Evolutionary conservation across 2,888 invertebrate genomes (phyloP).

Genomic region (Himalopsyche anomala): DNA sequence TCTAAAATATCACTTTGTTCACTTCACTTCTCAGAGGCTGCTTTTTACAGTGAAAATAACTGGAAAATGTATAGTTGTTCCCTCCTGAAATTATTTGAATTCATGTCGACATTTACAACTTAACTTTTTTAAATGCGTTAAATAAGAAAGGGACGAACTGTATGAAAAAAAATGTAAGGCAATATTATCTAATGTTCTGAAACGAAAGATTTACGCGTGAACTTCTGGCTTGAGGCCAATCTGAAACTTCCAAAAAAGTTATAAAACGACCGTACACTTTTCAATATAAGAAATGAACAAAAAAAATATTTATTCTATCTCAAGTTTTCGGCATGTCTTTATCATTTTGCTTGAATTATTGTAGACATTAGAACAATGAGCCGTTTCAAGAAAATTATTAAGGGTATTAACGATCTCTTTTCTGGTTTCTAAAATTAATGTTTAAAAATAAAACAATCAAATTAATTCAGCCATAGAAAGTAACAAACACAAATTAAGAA

Average conservation of each 20-base stretch:
- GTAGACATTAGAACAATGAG: background rate
- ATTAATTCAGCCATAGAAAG: too few relatives aligned
- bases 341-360: background rate
- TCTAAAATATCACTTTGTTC: too few relatives aligned
- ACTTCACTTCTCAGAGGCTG: too few relatives aligned
- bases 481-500: too few relatives aligned
- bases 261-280: background rate
- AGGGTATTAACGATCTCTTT: too few relatives aligned
- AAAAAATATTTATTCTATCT: background rate
- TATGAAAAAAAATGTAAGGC: constrained; percentile 2
- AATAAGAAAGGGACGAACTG: background rate
- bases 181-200: constrained; percentile 22
- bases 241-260: background rate
- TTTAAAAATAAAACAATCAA: too few relatives aligned
- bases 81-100: background rate
- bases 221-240: constrained; percentile 25
- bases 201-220: constrained; percentile 25
- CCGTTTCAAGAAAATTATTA: background rate
- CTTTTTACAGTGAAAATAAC: too few relatives aligned
- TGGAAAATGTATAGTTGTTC: background rate
- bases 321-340: background rate
- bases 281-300: background rate
- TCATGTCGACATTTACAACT: background rate
- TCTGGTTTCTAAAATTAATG: too few relatives aligned
- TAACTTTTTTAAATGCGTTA: background rate